Percentiles rank a stretch among this genome's conserved stretches.
These are phyloP conservation scores for Eubasilissa regina DNA, from an alignment of 1,140 invertebrate genomes.

Conservation along the genomic window DNA sequence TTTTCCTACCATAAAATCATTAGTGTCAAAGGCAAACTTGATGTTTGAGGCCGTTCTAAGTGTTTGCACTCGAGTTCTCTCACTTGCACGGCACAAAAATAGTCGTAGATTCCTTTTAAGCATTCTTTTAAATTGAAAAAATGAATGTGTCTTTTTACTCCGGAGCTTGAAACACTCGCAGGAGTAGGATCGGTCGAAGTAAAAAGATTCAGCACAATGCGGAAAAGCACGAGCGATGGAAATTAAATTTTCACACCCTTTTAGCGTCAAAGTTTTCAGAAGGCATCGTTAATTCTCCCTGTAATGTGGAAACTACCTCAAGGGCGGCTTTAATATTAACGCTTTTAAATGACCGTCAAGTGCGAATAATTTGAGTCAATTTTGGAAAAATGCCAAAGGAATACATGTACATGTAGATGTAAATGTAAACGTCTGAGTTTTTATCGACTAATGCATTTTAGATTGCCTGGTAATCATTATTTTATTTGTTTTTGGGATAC, in stretches of 20 bases:
- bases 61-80: too few relatives aligned
- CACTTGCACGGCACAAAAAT: too few relatives aligned
- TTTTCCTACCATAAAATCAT: slow-evolving; percentile 50
- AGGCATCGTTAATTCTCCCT: slow-evolving; percentile 8
- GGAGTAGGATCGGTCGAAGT: not conserved
- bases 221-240: not conserved
- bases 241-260: slow-evolving; percentile 53
- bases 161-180: not conserved
- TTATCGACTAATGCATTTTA: not conserved
- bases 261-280: slow-evolving; percentile 46
- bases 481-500: too few relatives aligned
- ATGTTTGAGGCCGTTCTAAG: not conserved
- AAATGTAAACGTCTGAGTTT: not conserved
- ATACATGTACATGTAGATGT: too few relatives aligned
- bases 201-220: not conserved
- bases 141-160: not conserved
- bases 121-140: too few relatives aligned
- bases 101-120: too few relatives aligned
- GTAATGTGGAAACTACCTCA: not conserved
- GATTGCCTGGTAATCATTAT: too few relatives aligned
- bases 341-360: slow-evolving; percentile 9
- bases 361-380: not conserved
- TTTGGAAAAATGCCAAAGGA: not conserved
- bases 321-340: slow-evolving; percentile 9
- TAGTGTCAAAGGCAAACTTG: slow-evolving; percentile 48